Evolutionary conservation across 2,113 vertebrate species (phyloP), one percentile per base, ranked within the genome.

Genomic region (Zosterops lateralis): DNA sequence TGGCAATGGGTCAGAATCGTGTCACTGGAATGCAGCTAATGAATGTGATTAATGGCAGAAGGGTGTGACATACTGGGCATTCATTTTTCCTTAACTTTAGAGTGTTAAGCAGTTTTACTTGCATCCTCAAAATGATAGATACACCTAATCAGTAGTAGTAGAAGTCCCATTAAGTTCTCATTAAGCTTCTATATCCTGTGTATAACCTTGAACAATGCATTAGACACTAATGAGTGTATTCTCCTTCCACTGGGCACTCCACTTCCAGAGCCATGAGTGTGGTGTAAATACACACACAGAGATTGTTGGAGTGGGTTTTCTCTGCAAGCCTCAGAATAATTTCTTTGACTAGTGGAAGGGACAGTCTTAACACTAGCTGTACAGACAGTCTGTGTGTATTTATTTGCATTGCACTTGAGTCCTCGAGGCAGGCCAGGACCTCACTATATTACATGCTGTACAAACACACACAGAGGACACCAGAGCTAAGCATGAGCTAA

Each of bases 91-190:
- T 83, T 89, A 84, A 89, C 74, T 83, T 91, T 93, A 92, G 83
- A 79, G 38, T n/a, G 61, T 96, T 93, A 90, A 87, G 75, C 38
- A 72, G 53, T 84, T 89, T 94, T 92, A 95, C 57, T 61, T 8
- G 48, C 77, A 96, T 90, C 87, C 92, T 95, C 95, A 94, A 85
- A 91, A 97, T 97, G 97, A 98, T 96, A 97, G 95, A 97, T 97
- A 97, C 66, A 92, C 91, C 95, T 97, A 97, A 98, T 98, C 97
- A 97, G 93, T 88, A 62, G 66, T 92, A 94, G 83, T 94, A 76
- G 92, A 93, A 92, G 94, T 97, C 96, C 96, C 96, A 98, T 98
- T 98, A 98, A 95, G 93, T 95, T 91, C 97, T 97, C 97, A 97
- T 98, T 98, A 98, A 96, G 97, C 67, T 94, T 97, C 94, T 88